These are phyloP conservation scores for Calephelis nemesis DNA, from an alignment of 1,140 invertebrate genomes.

Conservation along the genomic window DNA sequence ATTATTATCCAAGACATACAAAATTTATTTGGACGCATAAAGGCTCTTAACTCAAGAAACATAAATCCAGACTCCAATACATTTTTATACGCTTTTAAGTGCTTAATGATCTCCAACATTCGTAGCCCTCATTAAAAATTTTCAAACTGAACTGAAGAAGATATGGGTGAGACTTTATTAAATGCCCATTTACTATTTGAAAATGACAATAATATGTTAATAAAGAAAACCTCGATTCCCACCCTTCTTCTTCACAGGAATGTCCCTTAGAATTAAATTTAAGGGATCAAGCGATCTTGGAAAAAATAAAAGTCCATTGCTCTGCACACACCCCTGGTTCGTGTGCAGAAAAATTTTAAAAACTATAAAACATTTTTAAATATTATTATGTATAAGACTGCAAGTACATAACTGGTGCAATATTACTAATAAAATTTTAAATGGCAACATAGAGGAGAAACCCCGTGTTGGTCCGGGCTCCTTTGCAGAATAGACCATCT, in stretches of 20 bases:
- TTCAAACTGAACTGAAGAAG: conserved; percentile 10
- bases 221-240: neutral
- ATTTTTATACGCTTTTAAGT: conserved; percentile 29
- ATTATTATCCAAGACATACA: conserved; percentile 22
- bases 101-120: neutral
- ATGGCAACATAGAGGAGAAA: neutral
- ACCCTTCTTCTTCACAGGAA: neutral
- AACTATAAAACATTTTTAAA: neutral
- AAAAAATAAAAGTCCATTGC: neutral
- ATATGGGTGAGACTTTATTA: neutral
- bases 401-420: neutral
- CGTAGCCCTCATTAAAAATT: neutral
- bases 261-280: too few species aligned
- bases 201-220: neutral
- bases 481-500: too few species aligned
- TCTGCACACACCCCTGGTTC: neutral
- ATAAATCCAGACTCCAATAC: conserved; percentile 26
- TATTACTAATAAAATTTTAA: neutral
- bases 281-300: neutral
- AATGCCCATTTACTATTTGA: neutral
- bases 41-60: conserved; percentile 27
- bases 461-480: too few species aligned
- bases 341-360: neutral
- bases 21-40: conserved; percentile 24
- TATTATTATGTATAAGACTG: neutral